Base-by-base conservation (phyloP, 2,797 vertebrate genomes). In the Pygocentrus nattereri region DNA sequence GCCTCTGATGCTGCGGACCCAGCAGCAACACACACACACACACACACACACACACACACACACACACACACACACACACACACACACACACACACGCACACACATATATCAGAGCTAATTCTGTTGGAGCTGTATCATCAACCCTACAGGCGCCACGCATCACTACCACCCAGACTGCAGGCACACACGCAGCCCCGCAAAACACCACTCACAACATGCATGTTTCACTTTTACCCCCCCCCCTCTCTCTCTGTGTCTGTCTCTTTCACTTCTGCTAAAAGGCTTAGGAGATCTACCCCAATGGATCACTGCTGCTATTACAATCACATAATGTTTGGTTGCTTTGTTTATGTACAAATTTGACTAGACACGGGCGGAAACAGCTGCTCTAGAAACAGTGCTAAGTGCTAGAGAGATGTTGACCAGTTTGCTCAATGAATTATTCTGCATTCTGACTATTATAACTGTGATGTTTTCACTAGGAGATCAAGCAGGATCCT, bases 51-150 rank as follows among this genome's bases (percentile, higher is more conserved):
- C 62, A 87, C 38, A 81, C 73, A 73, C 69, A 82, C 69, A 86
- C n/a, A n/a, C n/a, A n/a, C n/a, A n/a, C n/a, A n/a, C n/a, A 88
- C 47, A 80, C 76, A 88, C 59, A 87, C 52, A 82, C 73, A 73
- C 88, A 87, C 49, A 83, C 75, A 87, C 62, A 87, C 38, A 81
- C 73, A 73, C 69, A 82, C 69, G 86, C n/a, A n/a, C n/a, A n/a
- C n/a, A n/a, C n/a, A n/a, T n/a, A 73, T 87, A 87, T 85, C 79
- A 88, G 84, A 88, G 91, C 88, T 88, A 86, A 90, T 89, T 90
- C 68, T 83, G 79, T 56, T 78, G 81, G 82, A 78, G 73, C 81
- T 85, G 85, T 78, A 83, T 88, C 80, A 87, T 87, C 81, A 82
- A 67, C 67, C 79, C 87, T 85, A 73, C 67, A 59, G 79, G 90